Percentiles rank a stretch among this genome's conserved stretches.
phyloP scores from a whole-genome alignment of 2,113 vertebrate genomes.

The Gallinago media region DNA sequence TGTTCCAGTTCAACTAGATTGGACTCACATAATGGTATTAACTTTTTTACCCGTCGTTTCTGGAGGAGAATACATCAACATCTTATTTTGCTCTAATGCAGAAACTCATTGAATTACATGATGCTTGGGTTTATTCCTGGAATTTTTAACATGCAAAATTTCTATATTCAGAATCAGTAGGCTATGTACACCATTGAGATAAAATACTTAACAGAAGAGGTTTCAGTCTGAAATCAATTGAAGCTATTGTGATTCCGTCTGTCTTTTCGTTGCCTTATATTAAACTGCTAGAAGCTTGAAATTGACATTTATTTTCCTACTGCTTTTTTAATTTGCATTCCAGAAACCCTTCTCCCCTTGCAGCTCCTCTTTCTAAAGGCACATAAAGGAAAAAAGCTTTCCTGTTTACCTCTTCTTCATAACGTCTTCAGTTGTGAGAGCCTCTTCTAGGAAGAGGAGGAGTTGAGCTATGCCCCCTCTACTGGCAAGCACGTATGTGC shows the following conservation, averaged over 20 bases:
- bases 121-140: slow-evolving; percentile 10
- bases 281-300: background rate
- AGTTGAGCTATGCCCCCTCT: slow-evolving; percentile 11
- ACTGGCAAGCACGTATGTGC: background rate
- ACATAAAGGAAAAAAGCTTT: background rate
- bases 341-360: background rate
- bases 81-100: slow-evolving; percentile 5
- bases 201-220: slow-evolving; percentile 7
- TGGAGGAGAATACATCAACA: slow-evolving; percentile 1
- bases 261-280: background rate
- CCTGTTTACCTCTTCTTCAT: background rate
- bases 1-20: slow-evolving; percentile 20
- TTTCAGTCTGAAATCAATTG: background rate
- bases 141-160: background rate
- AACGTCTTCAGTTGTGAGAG: background rate
- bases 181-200: background rate
- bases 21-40: slow-evolving; percentile 25
- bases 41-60: background rate
- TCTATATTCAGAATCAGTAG: slow-evolving; percentile 5
- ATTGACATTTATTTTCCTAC: background rate
- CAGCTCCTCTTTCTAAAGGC: background rate
- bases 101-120: slow-evolving; percentile 23
- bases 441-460: background rate
- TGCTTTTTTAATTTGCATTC: background rate
- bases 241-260: background rate